Conservation (phyloP, 2,797 vertebrate genomes). For the Acanthiza pusilla region DNA sequence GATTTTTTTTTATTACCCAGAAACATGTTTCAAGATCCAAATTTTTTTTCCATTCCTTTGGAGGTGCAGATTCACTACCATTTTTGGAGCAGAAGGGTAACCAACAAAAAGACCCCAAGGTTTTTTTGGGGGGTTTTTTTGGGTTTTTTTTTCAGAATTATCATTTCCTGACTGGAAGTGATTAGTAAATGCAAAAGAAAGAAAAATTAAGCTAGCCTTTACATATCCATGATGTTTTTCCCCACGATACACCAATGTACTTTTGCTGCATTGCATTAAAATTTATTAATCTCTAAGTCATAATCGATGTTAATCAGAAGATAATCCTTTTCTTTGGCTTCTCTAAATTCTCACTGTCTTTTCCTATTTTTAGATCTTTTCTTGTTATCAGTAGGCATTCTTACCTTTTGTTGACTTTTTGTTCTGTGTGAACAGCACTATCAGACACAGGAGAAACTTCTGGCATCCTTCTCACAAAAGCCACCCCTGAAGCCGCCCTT, state of each 20-base stretch:
- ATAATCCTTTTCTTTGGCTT: neutral
- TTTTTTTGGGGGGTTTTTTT: no score
- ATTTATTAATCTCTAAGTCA: neutral
- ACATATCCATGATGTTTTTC: neutral
- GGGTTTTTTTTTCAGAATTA: neutral
- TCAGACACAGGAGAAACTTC: neutral
- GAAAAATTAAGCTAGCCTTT: neutral
- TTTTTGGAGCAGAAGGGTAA: neutral
- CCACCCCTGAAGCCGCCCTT: accelerated
- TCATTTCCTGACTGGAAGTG: neutral
- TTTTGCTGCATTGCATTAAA: neutral
- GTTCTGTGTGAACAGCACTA: neutral
- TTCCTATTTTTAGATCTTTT: neutral
- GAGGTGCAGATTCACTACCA: neutral
- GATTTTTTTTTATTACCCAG: neutral
- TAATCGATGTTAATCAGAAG: neutral
- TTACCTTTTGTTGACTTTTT: neutral
- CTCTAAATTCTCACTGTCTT: neutral
- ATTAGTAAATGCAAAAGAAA: neutral
- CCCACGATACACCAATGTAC: no score
- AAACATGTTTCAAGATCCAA: neutral
- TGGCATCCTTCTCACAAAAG: neutral
- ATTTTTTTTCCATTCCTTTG: neutral
- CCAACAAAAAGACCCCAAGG: neutral
- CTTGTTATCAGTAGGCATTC: neutral